Conservation (phyloP, 2,888 invertebrate species). For the Theodoxus fluviatilis region DNA sequence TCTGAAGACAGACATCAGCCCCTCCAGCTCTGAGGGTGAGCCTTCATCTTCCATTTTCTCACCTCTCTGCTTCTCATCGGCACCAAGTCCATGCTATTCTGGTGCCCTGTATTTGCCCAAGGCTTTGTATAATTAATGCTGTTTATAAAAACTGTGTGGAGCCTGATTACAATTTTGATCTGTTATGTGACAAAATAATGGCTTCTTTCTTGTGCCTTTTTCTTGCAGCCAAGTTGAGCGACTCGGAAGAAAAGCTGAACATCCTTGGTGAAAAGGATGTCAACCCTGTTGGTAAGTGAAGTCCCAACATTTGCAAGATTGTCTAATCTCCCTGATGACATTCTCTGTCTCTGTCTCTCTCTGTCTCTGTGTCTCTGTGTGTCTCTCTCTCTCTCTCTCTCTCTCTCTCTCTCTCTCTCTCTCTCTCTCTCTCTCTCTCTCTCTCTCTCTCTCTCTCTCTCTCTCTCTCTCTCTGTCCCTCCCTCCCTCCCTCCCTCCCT, state of each 20-base stretch:
- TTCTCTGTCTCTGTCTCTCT: too few relatives aligned
- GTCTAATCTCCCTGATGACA: too few relatives aligned
- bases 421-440: too few relatives aligned
- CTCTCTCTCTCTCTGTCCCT: too few relatives aligned
- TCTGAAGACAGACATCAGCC: too few relatives aligned
- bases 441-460: too few relatives aligned
- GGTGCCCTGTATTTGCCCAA: neutral
- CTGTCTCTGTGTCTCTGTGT: too few relatives aligned
- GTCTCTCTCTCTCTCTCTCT: too few relatives aligned
- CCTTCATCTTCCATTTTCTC: neutral
- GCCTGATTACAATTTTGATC: neutral
- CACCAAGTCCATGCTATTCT: neutral
- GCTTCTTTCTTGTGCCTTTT: neutral
- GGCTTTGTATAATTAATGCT: neutral
- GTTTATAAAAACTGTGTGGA: neutral
- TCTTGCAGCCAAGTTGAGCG: constrained; percentile 25
- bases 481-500: too few relatives aligned
- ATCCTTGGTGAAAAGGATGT: constrained; percentile 62
- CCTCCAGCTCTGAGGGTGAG: constrained; percentile 21
- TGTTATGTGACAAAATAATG: constrained; percentile 1
- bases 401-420: too few relatives aligned
- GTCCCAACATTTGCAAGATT: too few relatives aligned
- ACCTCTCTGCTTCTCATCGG: neutral
- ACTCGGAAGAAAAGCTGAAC: constrained; percentile 43
- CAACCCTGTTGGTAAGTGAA: constrained; percentile 65